Base-by-base conservation (phyloP, 2,797 vertebrate genomes). In the Hydrolagus colliei region DNA sequence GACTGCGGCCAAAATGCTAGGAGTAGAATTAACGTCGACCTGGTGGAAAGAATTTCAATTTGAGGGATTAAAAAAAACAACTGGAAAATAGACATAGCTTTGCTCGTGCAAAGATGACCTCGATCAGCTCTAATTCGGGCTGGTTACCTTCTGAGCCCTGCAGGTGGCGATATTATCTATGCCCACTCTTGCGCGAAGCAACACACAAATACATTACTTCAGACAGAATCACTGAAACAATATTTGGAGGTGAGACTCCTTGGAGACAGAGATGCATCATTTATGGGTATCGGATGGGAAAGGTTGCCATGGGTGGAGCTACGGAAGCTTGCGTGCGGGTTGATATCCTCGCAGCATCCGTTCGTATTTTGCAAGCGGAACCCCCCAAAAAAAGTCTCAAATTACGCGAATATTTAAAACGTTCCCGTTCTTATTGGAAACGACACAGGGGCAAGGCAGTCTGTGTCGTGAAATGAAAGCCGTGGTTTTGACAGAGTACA, bases 141-240 rank as follows among this genome's bases (percentile, higher is more conserved):
- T 35, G 32, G 20, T 20, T 67, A 16, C 14, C 35, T 9, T 32
- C 9, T 6, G n/a, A 16, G 63, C 32, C 65, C 79, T 84, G 79
- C 71, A 84, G 79, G 65, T 84, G 79, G 79, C 41, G 65, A 63
- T 84, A 65, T 82, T 13, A 16, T 68, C 79, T 68, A 27, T 52
- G 10, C 2, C 79, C 11, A 41, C 16, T 32, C 7, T 35, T 6
- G 3, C 35, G 16, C 11, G 65, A n/a, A 84, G 32, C 32, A 27
- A 27, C 27, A 27, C 27, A 41, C 65, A 10, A 71, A 52, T 20
- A 41, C 1, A 16, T n/a, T 18, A 84, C 65, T 9, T 71, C 10
- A 71, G 9, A 16, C 79, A 71, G 9, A 71, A 12, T 20, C 61
- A n/a, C 61, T 6, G 13, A 20, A 41, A 84, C 18, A 71, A 80